phyloP scores from a whole-genome alignment of 2,888 invertebrate genomes.

The Diogma glabrata region DNA sequence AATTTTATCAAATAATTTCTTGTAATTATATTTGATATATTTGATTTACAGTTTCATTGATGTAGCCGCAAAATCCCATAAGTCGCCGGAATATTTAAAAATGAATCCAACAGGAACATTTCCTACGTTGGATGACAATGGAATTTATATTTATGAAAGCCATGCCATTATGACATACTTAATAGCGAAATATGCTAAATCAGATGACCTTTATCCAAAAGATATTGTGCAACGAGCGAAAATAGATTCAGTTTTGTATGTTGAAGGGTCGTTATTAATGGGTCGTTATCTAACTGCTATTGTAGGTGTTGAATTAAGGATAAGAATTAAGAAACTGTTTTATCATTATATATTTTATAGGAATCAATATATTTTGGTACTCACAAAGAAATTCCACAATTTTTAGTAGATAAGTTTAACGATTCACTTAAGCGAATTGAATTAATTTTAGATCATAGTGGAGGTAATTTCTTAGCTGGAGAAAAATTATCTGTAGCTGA shows the following conservation, averaged over 20 bases:
- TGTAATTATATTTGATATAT: too few relatives aligned
- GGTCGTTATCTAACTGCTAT: not conserved
- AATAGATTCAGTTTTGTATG: not conserved
- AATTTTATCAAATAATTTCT: too few relatives aligned
- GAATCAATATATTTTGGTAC: not conserved
- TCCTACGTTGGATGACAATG: not conserved
- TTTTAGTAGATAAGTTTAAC: not conserved
- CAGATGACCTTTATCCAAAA: not conserved
- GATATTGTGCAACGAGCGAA: slow-evolving; percentile 1
- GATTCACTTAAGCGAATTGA: not conserved
- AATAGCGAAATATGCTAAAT: not conserved
- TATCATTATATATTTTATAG: too few relatives aligned
- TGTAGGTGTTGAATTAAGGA: too few relatives aligned
- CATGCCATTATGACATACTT: slow-evolving; percentile 3
- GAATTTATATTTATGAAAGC: not conserved
- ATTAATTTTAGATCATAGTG: not conserved
- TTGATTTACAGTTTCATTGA: too few relatives aligned
- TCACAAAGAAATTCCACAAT: not conserved
- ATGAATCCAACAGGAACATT: slow-evolving; percentile 1
- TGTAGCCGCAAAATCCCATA: too few relatives aligned
- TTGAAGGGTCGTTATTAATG: not conserved
- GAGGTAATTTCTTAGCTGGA: not conserved
- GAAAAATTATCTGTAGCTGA: not conserved
- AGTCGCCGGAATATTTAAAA: not conserved
- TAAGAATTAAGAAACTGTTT: too few relatives aligned